Conservation (phyloP, 1,140 invertebrate species). For the Drosophila ercepeae region DNA sequence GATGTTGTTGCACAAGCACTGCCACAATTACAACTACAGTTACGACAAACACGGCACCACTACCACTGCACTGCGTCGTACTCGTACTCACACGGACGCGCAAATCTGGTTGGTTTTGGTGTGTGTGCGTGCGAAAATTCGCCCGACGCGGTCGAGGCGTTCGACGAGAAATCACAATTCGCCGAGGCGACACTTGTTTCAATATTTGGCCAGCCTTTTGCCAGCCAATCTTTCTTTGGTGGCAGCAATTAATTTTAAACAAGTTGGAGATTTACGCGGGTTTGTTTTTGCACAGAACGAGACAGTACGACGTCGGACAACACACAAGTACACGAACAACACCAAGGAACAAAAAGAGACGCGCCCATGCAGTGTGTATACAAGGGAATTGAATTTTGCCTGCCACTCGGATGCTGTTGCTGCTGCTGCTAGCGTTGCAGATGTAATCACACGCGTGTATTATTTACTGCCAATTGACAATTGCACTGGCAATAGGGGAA, state of each 20-base stretch:
- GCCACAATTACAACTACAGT: constrained; percentile 24
- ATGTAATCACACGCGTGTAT: not conserved
- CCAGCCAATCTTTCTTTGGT: constrained; percentile 23
- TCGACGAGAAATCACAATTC: constrained; percentile 47
- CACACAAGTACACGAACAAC: constrained; percentile 17
- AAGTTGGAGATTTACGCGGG: constrained; percentile 8
- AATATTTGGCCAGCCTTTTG: constrained; percentile 45
- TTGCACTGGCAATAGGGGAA: not conserved
- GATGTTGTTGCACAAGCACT: constrained; percentile 45
- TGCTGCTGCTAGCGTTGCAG: not conserved
- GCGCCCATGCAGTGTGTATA: constrained; percentile 42
- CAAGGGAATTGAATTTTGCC: constrained; percentile 1
- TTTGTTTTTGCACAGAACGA: constrained; percentile 17
- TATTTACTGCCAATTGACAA: constrained; percentile 7
- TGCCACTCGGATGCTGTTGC: not conserved
- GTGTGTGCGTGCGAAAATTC: constrained; percentile 47
- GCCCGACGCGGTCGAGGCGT: constrained; percentile 20
- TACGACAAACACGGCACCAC: constrained; percentile 19
- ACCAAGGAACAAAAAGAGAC: constrained; percentile 48
- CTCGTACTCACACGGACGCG: constrained; percentile 16
- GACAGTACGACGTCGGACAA: constrained; percentile 47
- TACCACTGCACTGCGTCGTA: constrained; percentile 1
- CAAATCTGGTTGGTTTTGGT: constrained; percentile 71
- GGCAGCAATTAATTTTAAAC: constrained; percentile 35
- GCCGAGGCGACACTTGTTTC: constrained; percentile 53